Base-by-base conservation (phyloP, 2,888 invertebrate genomes). In the Incurvaria masculella region DNA sequence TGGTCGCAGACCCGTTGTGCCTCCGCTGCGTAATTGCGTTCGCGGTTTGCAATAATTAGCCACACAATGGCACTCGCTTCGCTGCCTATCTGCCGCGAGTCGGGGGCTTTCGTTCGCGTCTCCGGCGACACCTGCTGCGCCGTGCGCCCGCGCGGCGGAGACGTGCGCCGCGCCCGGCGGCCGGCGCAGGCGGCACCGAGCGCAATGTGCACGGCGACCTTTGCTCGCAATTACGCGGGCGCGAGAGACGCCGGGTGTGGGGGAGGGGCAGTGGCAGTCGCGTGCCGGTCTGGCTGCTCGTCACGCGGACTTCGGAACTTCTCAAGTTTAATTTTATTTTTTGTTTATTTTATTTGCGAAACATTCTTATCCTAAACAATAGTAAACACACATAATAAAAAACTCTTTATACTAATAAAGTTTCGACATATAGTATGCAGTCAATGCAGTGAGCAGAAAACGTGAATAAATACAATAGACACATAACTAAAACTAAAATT, bases 121-220 rank as follows among this genome's bases (percentile, higher is more conserved):
- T 44, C 46, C 41, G 48, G 33, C 33, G 53, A 55, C 55, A 50
- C 17, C n/a, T 20, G 21, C 33, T 4, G n/a, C 23, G 33, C 33
- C 4, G 33, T 3, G 11, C 33, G 11, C 11, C 33, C 11, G 11
- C 11, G 11, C 33, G 33, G 33, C 11, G 14, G 33, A 8, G 14
- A n/a, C 33, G 23, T 26, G 23, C 21, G 45, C 14, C 42, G 26
- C 39, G 27, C 19, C 38, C 26, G 27, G 3, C 6, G 19, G 2
- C 27, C 27, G 27, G 44, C 43, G 5, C 14, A 26, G 17, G 33
- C 26, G 5, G 6, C 21, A 14, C 20, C 23, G 26, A 21, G 23
- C 63, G 73, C 75, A 76, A 78, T 76, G 76, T 78, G 76, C 67
- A 65, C 69, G 61, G 71, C 73, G 76, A 76, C 76, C 76, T 78